These are phyloP conservation scores for Drosophila leonis DNA, from an alignment of 2,888 invertebrate species.

Conservation along the genomic window DNA sequence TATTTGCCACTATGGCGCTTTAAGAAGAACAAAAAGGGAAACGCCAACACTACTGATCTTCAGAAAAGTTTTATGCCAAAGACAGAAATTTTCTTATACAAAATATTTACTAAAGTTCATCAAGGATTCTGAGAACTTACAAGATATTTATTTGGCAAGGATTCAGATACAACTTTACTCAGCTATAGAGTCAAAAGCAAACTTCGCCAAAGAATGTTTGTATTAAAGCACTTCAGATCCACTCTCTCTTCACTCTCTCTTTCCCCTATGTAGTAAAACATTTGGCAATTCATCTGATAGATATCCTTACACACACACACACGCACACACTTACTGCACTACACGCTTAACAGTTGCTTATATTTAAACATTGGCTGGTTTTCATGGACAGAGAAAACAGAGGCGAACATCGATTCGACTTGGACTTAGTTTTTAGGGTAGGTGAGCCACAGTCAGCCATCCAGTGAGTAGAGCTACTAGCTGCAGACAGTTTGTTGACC, in stretches of 20 bases:
- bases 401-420: constrained; percentile 39
- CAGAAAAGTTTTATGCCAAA: not conserved
- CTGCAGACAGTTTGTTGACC: constrained; percentile 69
- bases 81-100: not conserved
- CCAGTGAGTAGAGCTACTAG: not conserved
- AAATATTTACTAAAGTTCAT: not conserved
- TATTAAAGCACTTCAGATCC: constrained; percentile 12
- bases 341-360: constrained; percentile 15
- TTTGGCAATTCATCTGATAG: constrained; percentile 26
- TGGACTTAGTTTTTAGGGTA: constrained; percentile 38
- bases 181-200: not conserved
- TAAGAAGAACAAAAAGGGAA: not conserved
- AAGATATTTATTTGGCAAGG: not conserved
- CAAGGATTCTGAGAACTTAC: not conserved
- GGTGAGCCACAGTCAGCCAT: constrained; percentile 13
- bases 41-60: not conserved
- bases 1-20: no score
- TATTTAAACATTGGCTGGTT: constrained; percentile 42
- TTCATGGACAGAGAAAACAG: constrained; percentile 31
- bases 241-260: not conserved
- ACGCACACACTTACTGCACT: constrained; percentile 1
- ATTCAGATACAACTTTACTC: not conserved
- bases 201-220: not conserved
- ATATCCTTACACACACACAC: constrained; percentile 27
- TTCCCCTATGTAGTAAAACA: not conserved